Evolutionary conservation across 1,140 invertebrate genomes (phyloP).

Genomic region (Doryteuthis pealeii): DNA sequence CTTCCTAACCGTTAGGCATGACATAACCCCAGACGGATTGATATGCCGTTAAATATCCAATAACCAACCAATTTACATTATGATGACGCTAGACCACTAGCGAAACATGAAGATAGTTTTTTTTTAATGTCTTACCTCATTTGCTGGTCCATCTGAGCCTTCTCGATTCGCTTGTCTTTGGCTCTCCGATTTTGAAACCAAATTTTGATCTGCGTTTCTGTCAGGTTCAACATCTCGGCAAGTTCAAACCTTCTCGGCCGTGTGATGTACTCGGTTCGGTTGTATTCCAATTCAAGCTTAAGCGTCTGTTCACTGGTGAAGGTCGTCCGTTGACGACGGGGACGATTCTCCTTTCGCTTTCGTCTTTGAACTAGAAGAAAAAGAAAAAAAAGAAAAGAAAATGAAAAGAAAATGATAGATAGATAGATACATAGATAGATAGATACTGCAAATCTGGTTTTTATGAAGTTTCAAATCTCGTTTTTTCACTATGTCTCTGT

Average conservation of each 20-base stretch:
- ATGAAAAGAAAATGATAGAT: neutral
- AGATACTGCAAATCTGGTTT: too few relatives aligned
- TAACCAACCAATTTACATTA: too few relatives aligned
- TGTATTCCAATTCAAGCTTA: slow-evolving; percentile 86
- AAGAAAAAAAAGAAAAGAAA: neutral
- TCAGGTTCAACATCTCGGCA: slow-evolving; percentile 77
- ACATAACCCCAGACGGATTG: too few relatives aligned
- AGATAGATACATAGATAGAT: neutral
- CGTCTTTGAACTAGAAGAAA: slow-evolving; percentile 74
- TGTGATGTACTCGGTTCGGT: slow-evolving; percentile 87
- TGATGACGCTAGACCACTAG: too few relatives aligned
- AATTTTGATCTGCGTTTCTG: slow-evolving; percentile 71
- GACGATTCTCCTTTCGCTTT: slow-evolving; percentile 80
- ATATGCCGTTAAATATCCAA: too few relatives aligned
- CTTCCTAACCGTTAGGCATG: too few relatives aligned
- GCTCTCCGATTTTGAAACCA: slow-evolving; percentile 94
- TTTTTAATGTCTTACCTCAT: slow-evolving; percentile 79
- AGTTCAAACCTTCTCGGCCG: slow-evolving; percentile 78
- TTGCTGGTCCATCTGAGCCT: slow-evolving; percentile 91
- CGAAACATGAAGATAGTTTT: too few relatives aligned
- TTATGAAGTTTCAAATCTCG: too few relatives aligned
- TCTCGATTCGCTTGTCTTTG: slow-evolving; percentile 94
- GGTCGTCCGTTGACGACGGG: slow-evolving; percentile 86
- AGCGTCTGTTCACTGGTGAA: slow-evolving; percentile 92
- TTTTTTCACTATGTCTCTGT: too few relatives aligned